These are phyloP conservation scores for Gibbula magus DNA, from an alignment of 2,888 invertebrate species.

Conservation along the genomic window DNA sequence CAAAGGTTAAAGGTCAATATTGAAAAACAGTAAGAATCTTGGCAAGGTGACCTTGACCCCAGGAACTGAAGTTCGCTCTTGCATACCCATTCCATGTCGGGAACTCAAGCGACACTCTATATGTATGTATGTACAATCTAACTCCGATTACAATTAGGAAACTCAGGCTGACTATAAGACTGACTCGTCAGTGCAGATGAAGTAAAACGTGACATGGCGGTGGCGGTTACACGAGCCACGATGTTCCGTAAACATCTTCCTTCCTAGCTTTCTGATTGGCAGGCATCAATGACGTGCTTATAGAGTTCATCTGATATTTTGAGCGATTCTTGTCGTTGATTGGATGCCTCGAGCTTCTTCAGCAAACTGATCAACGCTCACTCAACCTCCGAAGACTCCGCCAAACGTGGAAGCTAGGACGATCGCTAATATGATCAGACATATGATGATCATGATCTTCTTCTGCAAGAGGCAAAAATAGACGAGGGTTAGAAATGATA, in stretches of 20 bases:
- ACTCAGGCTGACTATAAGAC: not conserved
- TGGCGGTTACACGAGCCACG: not conserved
- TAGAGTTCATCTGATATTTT: not conserved
- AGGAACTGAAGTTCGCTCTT: no score
- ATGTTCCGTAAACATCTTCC: not conserved
- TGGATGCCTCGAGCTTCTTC: slow-evolving; percentile 9
- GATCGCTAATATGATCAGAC: slow-evolving; percentile 87
- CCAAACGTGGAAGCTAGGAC: slow-evolving; percentile 84
- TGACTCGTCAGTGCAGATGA: not conserved
- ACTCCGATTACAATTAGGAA: not conserved
- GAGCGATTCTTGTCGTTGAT: slow-evolving; percentile 11
- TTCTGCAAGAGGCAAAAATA: slow-evolving; percentile 81
- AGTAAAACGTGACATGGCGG: not conserved
- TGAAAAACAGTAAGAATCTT: no score
- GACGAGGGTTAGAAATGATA: not conserved
- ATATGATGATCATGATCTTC: slow-evolving; percentile 95
- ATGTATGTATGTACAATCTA: not conserved
- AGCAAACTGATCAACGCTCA: slow-evolving; percentile 9
- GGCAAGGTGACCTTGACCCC: no score
- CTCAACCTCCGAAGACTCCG: slow-evolving; percentile 77
- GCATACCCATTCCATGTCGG: no score
- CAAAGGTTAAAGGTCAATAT: not conserved
- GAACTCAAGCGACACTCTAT: not conserved
- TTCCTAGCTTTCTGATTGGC: not conserved
- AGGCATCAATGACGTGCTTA: not conserved